Percentiles rank a stretch among this genome's conserved stretches.
These are phyloP conservation scores for Leucophora obtusa DNA, from an alignment of 2,888 invertebrate genomes.

Conservation along the genomic window DNA sequence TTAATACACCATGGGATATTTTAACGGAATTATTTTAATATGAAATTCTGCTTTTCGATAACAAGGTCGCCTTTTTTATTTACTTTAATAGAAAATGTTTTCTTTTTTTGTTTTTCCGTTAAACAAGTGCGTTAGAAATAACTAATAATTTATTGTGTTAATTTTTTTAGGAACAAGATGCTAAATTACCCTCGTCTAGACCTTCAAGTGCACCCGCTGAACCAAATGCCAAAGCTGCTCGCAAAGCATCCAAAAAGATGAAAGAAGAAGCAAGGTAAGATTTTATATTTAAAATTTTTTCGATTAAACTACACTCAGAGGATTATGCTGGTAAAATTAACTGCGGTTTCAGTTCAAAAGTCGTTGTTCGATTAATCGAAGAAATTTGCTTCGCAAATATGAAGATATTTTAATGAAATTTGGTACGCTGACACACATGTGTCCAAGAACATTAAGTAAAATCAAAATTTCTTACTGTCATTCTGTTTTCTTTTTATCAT, in stretches of 20 bases:
- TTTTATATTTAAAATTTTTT: no score
- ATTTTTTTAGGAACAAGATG: slow-evolving; percentile 77
- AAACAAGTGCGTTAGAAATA: no score
- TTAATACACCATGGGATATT: slow-evolving; percentile 11
- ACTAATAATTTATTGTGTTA: slow-evolving; percentile 1
- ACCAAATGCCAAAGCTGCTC: slow-evolving; percentile 77
- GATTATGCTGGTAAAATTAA: no score
- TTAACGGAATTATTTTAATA: not conserved
- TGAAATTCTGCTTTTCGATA: not conserved
- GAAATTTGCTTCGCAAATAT: no score
- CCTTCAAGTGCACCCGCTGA: slow-evolving; percentile 78
- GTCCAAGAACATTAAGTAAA: no score
- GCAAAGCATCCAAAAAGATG: slow-evolving; percentile 78
- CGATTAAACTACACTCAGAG: no score
- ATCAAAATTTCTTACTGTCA: no score
- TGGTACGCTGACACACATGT: no score
- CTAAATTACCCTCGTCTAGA: slow-evolving; percentile 74
- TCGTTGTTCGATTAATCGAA: no score
- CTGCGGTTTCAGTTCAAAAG: no score
- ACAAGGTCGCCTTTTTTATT: slow-evolving; percentile 10
- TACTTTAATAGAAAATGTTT: not conserved
- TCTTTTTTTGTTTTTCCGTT: not conserved
- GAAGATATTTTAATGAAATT: no score
- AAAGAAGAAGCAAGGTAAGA: slow-evolving; percentile 77
- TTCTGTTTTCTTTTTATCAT: no score